These are phyloP conservation scores for Rhagoletis pomonella DNA, from an alignment of 1,140 invertebrate genomes.

Conservation along the genomic window DNA sequence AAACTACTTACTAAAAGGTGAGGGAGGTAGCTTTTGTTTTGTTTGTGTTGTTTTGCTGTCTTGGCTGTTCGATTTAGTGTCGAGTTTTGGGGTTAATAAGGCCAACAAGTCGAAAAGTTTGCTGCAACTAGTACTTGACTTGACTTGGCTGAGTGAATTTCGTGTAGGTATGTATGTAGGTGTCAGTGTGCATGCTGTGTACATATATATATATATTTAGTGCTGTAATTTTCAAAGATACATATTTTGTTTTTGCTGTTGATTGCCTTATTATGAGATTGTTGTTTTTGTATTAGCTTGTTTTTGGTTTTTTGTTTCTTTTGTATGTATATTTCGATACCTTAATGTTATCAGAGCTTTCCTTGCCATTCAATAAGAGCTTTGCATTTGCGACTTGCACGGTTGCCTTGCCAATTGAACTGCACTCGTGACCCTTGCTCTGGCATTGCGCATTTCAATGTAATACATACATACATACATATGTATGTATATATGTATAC, in stretches of 20 bases:
- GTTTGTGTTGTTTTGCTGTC: not conserved
- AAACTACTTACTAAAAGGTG: not conserved
- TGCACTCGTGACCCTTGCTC: not conserved
- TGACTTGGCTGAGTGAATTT: slow-evolving; percentile 2
- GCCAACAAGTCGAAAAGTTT: slow-evolving; percentile 36
- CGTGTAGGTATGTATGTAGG: not conserved
- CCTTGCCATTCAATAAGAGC: no score
- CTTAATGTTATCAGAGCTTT: no score
- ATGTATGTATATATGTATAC: not conserved
- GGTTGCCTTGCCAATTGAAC: not conserved
- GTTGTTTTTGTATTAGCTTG: not conserved
- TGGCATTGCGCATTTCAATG: not conserved
- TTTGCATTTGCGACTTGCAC: not conserved
- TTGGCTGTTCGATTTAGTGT: slow-evolving; percentile 15
- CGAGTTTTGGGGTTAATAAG: slow-evolving; percentile 35
- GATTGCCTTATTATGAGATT: slow-evolving; percentile 7
- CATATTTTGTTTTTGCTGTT: not conserved
- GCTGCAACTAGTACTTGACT: slow-evolving; percentile 17
- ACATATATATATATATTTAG: not conserved
- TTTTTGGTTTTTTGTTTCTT: no score
- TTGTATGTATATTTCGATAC: no score
- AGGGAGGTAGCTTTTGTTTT: not conserved
- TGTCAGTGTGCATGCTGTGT: not conserved
- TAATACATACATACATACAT: not conserved
- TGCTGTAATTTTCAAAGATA: not conserved